phyloP scores from a whole-genome alignment of 2,797 vertebrate genomes.

The Austrolebias charrua region DNA sequence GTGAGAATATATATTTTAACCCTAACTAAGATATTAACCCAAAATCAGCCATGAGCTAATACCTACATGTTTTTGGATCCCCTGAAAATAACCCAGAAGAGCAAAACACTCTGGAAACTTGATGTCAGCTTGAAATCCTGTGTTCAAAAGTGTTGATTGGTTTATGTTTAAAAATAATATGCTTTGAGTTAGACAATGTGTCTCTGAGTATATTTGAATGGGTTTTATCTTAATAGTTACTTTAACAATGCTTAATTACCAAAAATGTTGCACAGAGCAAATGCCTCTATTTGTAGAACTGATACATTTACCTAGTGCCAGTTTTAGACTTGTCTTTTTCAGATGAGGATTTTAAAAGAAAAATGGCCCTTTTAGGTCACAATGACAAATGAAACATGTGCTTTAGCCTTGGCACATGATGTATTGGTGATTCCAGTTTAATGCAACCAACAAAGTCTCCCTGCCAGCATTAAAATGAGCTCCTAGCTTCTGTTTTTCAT shows the following conservation, averaged over 20 bases:
- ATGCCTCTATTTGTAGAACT: neutral
- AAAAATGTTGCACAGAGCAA: neutral
- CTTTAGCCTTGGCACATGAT: conserved; percentile 6
- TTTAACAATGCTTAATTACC: neutral
- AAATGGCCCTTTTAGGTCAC: neutral
- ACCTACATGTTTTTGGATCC: too few relatives aligned
- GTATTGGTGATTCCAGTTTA: conserved; percentile 19
- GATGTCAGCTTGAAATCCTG: neutral
- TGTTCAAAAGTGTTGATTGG: neutral
- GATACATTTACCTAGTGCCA: neutral
- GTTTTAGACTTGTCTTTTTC: neutral
- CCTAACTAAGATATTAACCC: too few relatives aligned
- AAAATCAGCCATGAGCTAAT: too few relatives aligned
- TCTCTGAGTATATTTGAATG: neutral
- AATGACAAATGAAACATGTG: conserved; percentile 8
- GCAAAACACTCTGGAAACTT: too few relatives aligned
- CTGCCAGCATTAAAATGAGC: conserved; percentile 22
- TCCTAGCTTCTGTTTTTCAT: conserved; percentile 24
- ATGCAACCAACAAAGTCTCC: conserved; percentile 21
- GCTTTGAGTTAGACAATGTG: neutral
- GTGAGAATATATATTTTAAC: too few relatives aligned
- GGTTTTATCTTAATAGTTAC: too few relatives aligned
- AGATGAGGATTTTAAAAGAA: neutral
- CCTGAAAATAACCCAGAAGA: too few relatives aligned
- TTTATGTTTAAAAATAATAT: neutral